These are phyloP conservation scores for Chrysemys picta DNA, from an alignment of 2,113 vertebrate species.

Conservation along the genomic window DNA sequence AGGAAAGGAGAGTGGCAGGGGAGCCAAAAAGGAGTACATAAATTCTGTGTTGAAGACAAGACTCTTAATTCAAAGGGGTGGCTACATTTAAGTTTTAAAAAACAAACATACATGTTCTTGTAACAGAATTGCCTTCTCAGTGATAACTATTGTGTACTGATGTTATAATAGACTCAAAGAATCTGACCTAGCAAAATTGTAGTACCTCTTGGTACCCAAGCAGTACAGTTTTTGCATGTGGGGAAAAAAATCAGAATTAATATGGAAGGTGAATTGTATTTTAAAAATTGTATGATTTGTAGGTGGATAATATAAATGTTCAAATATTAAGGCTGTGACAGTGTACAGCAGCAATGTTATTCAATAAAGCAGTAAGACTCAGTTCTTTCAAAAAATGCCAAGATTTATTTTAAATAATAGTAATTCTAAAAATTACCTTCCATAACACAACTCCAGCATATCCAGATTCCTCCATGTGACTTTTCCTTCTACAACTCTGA, in stretches of 20 bases:
- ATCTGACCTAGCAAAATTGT: neutral
- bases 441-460: neutral
- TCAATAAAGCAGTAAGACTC: neutral
- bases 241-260: neutral
- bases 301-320: neutral
- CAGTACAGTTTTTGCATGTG: neutral
- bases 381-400: too few species aligned
- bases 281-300: neutral
- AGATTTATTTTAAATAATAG: neutral
- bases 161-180: neutral
- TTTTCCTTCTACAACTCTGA: neutral
- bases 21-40: neutral
- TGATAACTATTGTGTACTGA: neutral
- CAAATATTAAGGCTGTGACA: neutral
- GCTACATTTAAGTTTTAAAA: neutral
- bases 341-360: neutral
- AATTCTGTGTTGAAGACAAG: neutral
- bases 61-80: neutral
- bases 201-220: neutral
- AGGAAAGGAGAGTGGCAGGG: neutral
- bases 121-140: neutral
- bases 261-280: neutral
- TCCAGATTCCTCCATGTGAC: neutral
- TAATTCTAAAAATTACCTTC: neutral
- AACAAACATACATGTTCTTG: neutral